Evolutionary conservation across 2,797 vertebrate species (phyloP).

Genomic region (Allobates femoralis): DNA sequence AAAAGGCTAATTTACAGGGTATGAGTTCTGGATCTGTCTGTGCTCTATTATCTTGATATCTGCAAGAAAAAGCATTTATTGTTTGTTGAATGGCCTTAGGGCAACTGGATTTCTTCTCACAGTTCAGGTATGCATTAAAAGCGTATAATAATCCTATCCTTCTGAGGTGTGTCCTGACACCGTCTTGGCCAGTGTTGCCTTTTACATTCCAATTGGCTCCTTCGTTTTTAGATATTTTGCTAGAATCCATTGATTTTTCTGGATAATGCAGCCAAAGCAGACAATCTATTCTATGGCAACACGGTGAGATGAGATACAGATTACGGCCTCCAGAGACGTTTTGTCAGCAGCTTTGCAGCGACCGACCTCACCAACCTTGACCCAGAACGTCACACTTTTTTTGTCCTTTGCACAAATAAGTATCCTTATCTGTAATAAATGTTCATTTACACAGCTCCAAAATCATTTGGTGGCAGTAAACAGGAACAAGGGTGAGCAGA

Average conservation of each 20-base stretch:
- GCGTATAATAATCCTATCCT: background rate
- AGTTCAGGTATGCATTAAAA: too few relatives aligned
- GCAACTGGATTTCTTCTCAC: too few relatives aligned
- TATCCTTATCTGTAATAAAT: slow-evolving; percentile 57
- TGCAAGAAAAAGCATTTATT: too few relatives aligned
- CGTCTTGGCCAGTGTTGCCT: background rate
- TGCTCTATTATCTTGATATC: too few relatives aligned
- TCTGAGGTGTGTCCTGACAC: background rate
- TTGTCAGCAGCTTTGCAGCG: slow-evolving; percentile 47
- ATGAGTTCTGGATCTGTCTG: too few relatives aligned
- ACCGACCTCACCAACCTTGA: slow-evolving; percentile 41
- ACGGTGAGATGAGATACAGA: slow-evolving; percentile 47
- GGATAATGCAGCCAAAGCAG: slow-evolving; percentile 15
- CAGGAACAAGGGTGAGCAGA: slow-evolving; percentile 34
- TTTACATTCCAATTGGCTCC: background rate
- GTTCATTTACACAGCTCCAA: slow-evolving; percentile 44
- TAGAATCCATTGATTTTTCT: slow-evolving; percentile 59
- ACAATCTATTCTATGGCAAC: slow-evolving; percentile 33
- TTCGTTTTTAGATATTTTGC: slow-evolving; percentile 41
- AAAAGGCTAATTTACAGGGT: too few relatives aligned
- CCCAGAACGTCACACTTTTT: slow-evolving; percentile 20
- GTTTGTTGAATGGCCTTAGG: too few relatives aligned
- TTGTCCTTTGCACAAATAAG: slow-evolving; percentile 32
- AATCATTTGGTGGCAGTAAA: slow-evolving; percentile 42
- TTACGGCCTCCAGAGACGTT: slow-evolving; percentile 55